Evolutionary conservation across 1,140 invertebrate species (phyloP).

Genomic region (Tetranychus cinnabarinus): DNA sequence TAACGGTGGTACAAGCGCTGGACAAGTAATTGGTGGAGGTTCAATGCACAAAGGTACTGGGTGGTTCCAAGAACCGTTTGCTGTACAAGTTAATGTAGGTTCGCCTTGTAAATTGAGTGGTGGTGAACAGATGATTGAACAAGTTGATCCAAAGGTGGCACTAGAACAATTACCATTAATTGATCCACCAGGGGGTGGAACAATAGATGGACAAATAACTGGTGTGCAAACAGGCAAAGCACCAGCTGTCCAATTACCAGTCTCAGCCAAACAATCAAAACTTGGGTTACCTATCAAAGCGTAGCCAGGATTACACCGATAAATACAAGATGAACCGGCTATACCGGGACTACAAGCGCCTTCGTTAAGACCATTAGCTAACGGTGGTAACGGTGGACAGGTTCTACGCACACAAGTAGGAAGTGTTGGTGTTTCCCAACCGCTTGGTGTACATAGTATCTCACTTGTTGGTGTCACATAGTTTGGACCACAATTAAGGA

Average conservation of each 20-base stretch:
- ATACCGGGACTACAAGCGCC: constrained; percentile 6
- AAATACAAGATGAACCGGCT: not conserved
- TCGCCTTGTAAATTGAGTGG: constrained; percentile 5
- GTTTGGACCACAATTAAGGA: not conserved
- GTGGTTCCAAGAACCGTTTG: constrained; percentile 2
- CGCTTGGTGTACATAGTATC: not conserved
- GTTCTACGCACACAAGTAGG: not conserved
- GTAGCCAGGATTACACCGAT: constrained; percentile 5
- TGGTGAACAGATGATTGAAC: constrained; percentile 4
- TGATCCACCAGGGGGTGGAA: not conserved
- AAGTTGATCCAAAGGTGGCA: constrained; percentile 2
- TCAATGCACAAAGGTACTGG: constrained; percentile 1
- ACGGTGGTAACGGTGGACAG: constrained; percentile 3
- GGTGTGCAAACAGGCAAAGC: constrained; percentile 4
- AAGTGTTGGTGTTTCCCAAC: not conserved
- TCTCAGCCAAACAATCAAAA: not conserved
- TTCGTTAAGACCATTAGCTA: constrained; percentile 1
- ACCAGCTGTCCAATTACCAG: constrained; percentile 2
- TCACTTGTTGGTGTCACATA: not conserved
- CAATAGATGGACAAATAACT: not conserved
- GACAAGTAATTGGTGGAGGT: not conserved
- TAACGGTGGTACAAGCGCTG: not conserved
- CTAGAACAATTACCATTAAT: not conserved
- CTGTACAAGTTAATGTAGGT: not conserved
- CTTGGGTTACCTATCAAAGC: not conserved